A percentile compares a stretch with the other conserved stretches of the same genome.
phyloP scores from a whole-genome alignment of 2,888 invertebrate genomes.

The Melikaiella ostensackeni region DNA sequence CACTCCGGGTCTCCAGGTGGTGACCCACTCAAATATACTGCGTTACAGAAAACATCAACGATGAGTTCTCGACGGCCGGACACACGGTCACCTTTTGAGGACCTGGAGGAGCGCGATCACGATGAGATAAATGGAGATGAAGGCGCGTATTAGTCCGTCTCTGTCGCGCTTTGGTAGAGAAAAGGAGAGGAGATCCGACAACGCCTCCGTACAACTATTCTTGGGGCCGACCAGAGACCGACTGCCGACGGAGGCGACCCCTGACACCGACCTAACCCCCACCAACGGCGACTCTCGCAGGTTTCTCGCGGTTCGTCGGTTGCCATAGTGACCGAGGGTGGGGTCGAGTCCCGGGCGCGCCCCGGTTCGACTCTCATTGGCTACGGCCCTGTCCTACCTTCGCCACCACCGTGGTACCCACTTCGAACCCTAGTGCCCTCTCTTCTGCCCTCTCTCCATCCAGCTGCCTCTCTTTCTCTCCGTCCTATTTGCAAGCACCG shows the following conservation, averaged over 20 bases:
- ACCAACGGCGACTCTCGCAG: constrained; percentile 67
- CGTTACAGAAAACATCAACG: background rate
- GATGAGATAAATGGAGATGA: background rate
- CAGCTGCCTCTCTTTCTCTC: constrained; percentile 43
- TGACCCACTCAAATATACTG: background rate
- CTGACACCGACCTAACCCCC: constrained; percentile 75
- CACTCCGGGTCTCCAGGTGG: constrained; percentile 6
- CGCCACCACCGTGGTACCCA: constrained; percentile 58
- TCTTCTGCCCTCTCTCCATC: constrained; percentile 49
- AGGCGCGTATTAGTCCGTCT: constrained; percentile 38
- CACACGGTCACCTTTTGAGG: background rate
- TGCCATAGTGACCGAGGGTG: constrained; percentile 76
- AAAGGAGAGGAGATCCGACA: constrained; percentile 45
- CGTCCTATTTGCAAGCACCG: constrained; percentile 47
- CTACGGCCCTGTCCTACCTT: constrained; percentile 68
- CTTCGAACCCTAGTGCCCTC: constrained; percentile 57
- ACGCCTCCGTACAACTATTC: constrained; percentile 71
- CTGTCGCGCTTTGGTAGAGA: constrained; percentile 22
- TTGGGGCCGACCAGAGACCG: constrained; percentile 76
- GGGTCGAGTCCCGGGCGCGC: constrained; percentile 75
- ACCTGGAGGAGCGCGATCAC: background rate
- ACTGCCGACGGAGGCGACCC: constrained; percentile 76
- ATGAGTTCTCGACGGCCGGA: background rate
- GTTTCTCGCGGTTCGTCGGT: constrained; percentile 72
- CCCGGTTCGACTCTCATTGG: constrained; percentile 74